phyloP scores from a whole-genome alignment of 1,140 invertebrate genomes.

The Streblospio benedicti region DNA sequence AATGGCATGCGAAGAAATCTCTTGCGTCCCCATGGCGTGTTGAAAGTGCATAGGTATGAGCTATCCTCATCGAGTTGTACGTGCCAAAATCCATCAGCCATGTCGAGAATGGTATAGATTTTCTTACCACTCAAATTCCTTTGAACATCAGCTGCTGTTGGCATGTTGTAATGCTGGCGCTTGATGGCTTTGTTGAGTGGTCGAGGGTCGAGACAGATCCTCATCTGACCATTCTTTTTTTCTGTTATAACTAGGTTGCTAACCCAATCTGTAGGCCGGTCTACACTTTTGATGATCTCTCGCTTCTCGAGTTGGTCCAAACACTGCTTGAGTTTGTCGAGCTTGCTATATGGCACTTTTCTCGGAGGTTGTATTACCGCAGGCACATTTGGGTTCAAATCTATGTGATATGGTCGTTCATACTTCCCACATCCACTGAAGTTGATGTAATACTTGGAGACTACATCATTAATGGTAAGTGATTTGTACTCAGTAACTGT shows the following conservation, averaged over 20 bases:
- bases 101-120: constrained; percentile 7
- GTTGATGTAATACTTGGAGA: no score
- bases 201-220: constrained; percentile 7
- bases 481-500: no score
- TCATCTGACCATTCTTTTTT: neutral
- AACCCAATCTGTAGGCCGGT: neutral
- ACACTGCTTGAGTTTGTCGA: neutral
- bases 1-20: constrained; percentile 8
- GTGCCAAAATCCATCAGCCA: constrained; percentile 13
- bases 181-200: constrained; percentile 7
- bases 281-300: constrained; percentile 3
- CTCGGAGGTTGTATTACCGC: neutral
- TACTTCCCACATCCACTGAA: constrained; percentile 10
- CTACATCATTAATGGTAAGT: no score
- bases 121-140: constrained; percentile 1
- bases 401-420: neutral
- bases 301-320: neutral
- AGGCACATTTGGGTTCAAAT: neutral
- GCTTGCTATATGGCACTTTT: neutral
- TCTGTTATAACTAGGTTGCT: neutral
- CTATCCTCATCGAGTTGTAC: constrained; percentile 1
- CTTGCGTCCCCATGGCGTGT: constrained; percentile 4
- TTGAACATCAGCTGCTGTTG: constrained; percentile 8
- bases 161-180: neutral
- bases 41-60: constrained; percentile 11